Conservation (phyloP, 1,140 invertebrate genomes). For the Eurytemora carolleeae region DNA sequence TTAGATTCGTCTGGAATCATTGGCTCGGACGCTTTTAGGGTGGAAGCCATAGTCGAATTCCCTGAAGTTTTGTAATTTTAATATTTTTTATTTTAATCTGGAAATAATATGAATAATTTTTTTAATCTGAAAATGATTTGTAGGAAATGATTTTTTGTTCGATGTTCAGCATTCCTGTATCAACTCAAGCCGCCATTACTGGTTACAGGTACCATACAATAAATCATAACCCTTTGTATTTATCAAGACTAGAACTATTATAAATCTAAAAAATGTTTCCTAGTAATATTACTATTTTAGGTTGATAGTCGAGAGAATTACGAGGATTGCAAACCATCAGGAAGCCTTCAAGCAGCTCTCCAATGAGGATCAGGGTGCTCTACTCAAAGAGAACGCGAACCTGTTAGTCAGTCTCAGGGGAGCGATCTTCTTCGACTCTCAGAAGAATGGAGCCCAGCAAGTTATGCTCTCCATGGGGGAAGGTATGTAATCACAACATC, state of each 20-base stretch:
- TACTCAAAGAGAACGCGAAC: conserved; percentile 1
- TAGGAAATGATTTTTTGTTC: conserved; percentile 5
- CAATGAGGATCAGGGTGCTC: neutral
- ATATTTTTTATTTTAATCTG: too few species aligned
- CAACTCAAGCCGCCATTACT: neutral
- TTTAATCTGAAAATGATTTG: neutral
- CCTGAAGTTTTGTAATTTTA: too few species aligned
- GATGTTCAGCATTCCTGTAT: neutral
- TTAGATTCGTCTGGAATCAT: too few species aligned
- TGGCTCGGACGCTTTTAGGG: too few species aligned
- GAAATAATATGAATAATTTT: too few species aligned
- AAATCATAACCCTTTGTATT: too few species aligned
- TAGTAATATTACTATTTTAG: too few species aligned
- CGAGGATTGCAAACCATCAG: neutral
- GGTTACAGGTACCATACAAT: too few species aligned
- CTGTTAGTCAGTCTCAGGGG: conserved; percentile 7
- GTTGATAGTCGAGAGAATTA: neutral
- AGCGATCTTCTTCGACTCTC: conserved; percentile 7
- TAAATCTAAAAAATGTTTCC: too few species aligned
- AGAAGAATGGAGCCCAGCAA: conserved; percentile 5
- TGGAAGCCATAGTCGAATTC: too few species aligned
- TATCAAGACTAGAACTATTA: too few species aligned
- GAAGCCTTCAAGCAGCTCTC: neutral
- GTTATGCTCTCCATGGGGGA: conserved; percentile 3
- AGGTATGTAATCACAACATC: too few species aligned